These are phyloP conservation scores for Chironomus tepperi DNA, from an alignment of 1,140 invertebrate species.

Conservation along the genomic window DNA sequence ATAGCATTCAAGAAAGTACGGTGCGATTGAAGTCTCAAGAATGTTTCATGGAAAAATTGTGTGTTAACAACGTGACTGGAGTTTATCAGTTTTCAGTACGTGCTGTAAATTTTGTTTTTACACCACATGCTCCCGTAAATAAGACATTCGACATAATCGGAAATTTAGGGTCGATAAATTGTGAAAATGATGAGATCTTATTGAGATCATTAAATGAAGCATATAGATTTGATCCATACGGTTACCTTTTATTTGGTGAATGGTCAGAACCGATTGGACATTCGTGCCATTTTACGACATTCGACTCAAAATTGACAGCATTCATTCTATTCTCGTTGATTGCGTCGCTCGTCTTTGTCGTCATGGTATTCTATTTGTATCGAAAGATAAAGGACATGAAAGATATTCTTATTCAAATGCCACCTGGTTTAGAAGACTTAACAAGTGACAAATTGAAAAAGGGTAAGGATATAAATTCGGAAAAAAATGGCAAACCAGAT, in stretches of 20 bases:
- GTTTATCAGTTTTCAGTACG: constrained; percentile 30
- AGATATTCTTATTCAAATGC: constrained; percentile 40
- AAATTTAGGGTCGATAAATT: background rate
- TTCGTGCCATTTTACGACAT: constrained; percentile 36
- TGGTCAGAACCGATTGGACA: background rate
- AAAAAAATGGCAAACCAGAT: background rate
- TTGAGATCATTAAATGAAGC: background rate
- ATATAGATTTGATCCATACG: background rate
- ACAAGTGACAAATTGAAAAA: constrained; percentile 2
- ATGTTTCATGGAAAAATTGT: constrained; percentile 22
- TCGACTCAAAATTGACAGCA: constrained; percentile 42
- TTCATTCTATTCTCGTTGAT: constrained; percentile 31
- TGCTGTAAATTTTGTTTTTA: constrained; percentile 31
- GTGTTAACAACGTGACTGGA: background rate
- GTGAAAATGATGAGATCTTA: background rate
- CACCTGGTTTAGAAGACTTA: constrained; percentile 36
- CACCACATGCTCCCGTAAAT: constrained; percentile 24
- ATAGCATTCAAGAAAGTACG: background rate
- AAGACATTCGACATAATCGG: background rate
- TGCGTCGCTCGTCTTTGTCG: constrained; percentile 30
- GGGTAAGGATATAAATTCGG: background rate
- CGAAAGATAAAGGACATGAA: constrained; percentile 40
- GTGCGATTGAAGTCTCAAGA: constrained; percentile 25
- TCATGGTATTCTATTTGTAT: constrained; percentile 37
- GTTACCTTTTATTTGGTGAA: background rate